Evolutionary conservation across 2,888 invertebrate species (phyloP), one percentile per base, ranked within the genome.

Genomic region (Hydroisotoma schaefferi): DNA sequence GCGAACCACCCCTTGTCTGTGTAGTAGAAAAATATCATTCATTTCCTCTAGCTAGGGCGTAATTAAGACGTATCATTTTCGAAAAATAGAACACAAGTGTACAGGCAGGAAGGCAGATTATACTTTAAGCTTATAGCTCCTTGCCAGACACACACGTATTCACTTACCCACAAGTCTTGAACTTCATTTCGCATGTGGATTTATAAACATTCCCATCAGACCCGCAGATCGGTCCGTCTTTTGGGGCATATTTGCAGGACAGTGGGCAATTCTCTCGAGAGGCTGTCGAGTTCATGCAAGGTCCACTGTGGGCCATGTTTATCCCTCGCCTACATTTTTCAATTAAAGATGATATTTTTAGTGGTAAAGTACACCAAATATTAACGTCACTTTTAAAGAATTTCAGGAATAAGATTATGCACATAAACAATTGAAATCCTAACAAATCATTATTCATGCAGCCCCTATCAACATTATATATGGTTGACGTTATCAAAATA

Each of bases 221-320:
- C 2, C 90, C 94, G 75, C 94, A 95, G 66, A 94, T 86, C 0
- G 93, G 92, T 0, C 92, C 92, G 73, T 92, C 92, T 29, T 52
- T 52, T 10, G 51, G 51, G 22, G 51, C 90, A 73, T 86, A 87
- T 29, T 89, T 87, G 76, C 91, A 91, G 71, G 87, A 86, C 3
- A 89, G 87, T 0, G 94, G 93, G 73, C 94, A 95, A 75, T 90
- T 89, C 76, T 92, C 92, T 15, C 91, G 81, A 71, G 90, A 87
- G 0, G 90, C 90, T 60, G 87, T 87, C 73, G 86, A 83, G 75
- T 84, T 84, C 75, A 83, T 83, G 75, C 85, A 85, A 0, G 84
- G 79, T 1, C 84, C 84, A 63, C 83, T 76, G 74, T 85, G 85
- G 3, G 85, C 84, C 57, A 85, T 76, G 62, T 79, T 79, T 62